Base-by-base conservation (phyloP, 2,888 invertebrate genomes). In the Cryptophagus acutangulus region DNA sequence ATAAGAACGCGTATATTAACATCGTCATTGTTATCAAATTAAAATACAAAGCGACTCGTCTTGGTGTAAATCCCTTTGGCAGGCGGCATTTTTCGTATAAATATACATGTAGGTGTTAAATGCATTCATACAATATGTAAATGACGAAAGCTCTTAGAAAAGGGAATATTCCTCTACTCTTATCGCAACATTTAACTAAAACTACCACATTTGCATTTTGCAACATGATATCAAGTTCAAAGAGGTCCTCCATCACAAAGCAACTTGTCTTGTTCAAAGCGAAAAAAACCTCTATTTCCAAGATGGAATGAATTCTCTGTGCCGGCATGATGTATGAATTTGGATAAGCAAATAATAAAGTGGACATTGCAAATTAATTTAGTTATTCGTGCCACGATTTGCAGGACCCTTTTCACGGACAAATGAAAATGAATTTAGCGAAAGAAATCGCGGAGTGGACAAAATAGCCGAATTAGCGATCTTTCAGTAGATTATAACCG, bases 391-490 rank as follows among this genome's bases (percentile, higher is more conserved):
- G 43, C 43, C 59, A 60, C 55, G 58, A 46, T 41, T 41, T 37
- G 43, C 42, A 29, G 45, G 56, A 48, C 58, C 61, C 60, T 57
- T 63, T 59, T 63, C 57, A 57, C 59, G 58, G 58, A 54, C 58
- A 59, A 59, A 63, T 62, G 63, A 62, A 64, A 65, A 66, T 64
- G 65, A 63, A 63, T 63, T 65, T 63, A 53, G 57, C 26, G 26
- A n/a, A 65, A 65, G 65, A 65, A 65, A 65, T 66, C 62, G 63
- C 62, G 46, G 58, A 66, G 57, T 67, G 67, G 66, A 66, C 66
- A 62, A 65, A 66, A 66, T 63, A 55, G 64, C 49, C 57, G 60
- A 65, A 67, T 65, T 66, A 65, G 61, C 62, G 59, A 61, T 65
- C 62, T 61, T 65, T 59, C 57, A 58, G 31, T 31, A 31, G 49